These are phyloP conservation scores for Bursaphelenchus mucronatus DNA, from an alignment of 1,140 invertebrate species.

Conservation along the genomic window DNA sequence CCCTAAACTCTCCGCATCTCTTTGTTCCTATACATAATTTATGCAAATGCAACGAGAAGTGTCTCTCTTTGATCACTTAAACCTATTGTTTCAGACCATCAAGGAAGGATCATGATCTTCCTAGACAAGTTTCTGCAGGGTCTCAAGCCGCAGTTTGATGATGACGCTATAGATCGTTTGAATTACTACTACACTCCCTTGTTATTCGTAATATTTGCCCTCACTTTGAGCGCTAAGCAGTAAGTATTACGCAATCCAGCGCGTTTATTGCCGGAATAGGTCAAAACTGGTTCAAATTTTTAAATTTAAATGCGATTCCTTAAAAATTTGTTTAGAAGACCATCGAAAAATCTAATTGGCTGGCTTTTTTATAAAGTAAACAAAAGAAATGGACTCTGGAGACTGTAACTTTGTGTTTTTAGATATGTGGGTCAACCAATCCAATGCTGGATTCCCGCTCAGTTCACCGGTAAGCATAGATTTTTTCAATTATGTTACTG, in stretches of 20 bases:
- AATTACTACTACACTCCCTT: slow-evolving; percentile 65
- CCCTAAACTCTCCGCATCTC: no score
- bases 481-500: slow-evolving; percentile 24
- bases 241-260: slow-evolving; percentile 27
- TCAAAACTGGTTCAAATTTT: slow-evolving; percentile 17
- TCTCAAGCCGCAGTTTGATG: slow-evolving; percentile 63
- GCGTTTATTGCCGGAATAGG: neutral
- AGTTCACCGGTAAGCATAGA: slow-evolving; percentile 52
- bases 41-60: no score
- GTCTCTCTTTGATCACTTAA: no score
- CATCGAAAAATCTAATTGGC: no score
- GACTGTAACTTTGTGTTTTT: slow-evolving; percentile 19
- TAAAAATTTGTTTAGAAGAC: neutral
- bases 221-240: slow-evolving; percentile 59
- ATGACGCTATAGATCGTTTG: slow-evolving; percentile 65
- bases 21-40: no score
- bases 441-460: slow-evolving; percentile 60
- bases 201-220: slow-evolving; percentile 60
- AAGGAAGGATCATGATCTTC: slow-evolving; percentile 47
- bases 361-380: no score
- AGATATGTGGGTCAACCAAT: slow-evolving; percentile 59
- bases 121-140: slow-evolving; percentile 60
- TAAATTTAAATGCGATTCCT: neutral
- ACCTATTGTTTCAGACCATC: no score
- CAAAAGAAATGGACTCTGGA: neutral